These are phyloP conservation scores for Vanacampus margaritifer DNA, from an alignment of 2,113 vertebrate species.

Conservation along the genomic window DNA sequence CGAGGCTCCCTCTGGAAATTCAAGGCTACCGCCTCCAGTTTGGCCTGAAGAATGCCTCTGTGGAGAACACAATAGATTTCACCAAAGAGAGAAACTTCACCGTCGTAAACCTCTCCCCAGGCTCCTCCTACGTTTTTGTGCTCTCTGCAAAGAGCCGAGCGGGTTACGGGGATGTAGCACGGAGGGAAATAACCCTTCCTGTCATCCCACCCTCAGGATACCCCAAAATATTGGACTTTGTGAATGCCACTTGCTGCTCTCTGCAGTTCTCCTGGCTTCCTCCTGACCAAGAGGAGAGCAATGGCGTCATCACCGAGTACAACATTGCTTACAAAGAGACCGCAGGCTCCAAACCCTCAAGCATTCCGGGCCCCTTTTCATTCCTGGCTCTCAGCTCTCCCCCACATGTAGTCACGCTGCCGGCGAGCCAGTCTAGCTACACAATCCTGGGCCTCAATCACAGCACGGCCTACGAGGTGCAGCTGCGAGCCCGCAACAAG, in stretches of 20 bases:
- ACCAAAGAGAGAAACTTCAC: constrained; percentile 75
- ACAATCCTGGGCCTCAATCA: constrained; percentile 86
- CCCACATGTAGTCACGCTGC: constrained; percentile 77
- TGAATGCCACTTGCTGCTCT: constrained; percentile 82
- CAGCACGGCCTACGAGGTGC: constrained; percentile 88
- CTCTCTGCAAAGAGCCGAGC: constrained; percentile 83
- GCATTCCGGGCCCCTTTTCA: constrained; percentile 20
- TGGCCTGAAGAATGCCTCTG: constrained; percentile 76
- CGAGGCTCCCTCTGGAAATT: constrained; percentile 68
- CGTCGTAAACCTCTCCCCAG: constrained; percentile 76
- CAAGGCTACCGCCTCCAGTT: constrained; percentile 88
- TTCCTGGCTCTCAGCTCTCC: constrained; percentile 30
- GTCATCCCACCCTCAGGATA: constrained; percentile 82
- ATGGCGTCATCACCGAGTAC: constrained; percentile 82
- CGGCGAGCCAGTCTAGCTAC: constrained; percentile 79
- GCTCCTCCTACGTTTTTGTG: constrained; percentile 85
- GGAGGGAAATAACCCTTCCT: constrained; percentile 78
- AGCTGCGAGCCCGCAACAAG: constrained; percentile 88
- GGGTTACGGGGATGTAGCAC: constrained; percentile 80
- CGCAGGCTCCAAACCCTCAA: constrained; percentile 59
- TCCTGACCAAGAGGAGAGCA: constrained; percentile 78
- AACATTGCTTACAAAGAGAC: constrained; percentile 83
- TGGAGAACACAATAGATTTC: constrained; percentile 79
- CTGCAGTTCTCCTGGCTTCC: constrained; percentile 87
- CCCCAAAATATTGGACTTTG: constrained; percentile 81